A percentile compares a stretch with the other conserved stretches of the same genome.
Conservation (phyloP, 2,797 vertebrate genomes). For the Eulemur coronatus region DNA sequence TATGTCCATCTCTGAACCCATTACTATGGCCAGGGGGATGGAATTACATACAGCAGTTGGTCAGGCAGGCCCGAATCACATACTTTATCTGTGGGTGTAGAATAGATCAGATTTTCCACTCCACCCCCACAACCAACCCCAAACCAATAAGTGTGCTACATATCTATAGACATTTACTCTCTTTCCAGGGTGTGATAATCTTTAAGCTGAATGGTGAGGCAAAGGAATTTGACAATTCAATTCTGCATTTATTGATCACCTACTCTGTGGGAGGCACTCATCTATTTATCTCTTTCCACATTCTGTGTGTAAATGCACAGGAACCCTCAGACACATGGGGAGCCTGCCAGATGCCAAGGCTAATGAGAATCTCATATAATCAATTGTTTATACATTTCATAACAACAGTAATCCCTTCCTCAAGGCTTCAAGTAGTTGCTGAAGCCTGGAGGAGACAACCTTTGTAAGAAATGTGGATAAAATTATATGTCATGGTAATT, state of each 20-base stretch:
- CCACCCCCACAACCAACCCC: neutral
- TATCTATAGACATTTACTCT: neutral
- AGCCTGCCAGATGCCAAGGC: constrained; percentile 43
- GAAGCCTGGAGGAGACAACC: constrained; percentile 62
- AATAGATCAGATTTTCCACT: neutral
- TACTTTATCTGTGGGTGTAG: neutral
- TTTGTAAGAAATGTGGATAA: constrained; percentile 69
- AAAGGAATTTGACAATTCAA: neutral
- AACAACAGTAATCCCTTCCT: constrained; percentile 67
- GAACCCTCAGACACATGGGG: constrained; percentile 33
- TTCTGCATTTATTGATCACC: neutral
- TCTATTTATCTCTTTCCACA: neutral
- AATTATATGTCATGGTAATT: constrained; percentile 62
- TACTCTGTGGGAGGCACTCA: neutral
- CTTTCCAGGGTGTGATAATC: neutral
- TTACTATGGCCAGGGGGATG: neutral
- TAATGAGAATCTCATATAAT: constrained; percentile 62
- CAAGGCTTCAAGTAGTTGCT: constrained; percentile 33
- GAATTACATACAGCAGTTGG: neutral
- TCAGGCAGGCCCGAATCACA: neutral
- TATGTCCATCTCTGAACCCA: neutral
- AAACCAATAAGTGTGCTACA: neutral
- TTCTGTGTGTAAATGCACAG: neutral
- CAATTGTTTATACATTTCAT: constrained; percentile 64
- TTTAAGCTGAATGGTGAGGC: neutral